phyloP scores from a whole-genome alignment of 2,797 vertebrate species.

The Rhinoraja longicauda region DNA sequence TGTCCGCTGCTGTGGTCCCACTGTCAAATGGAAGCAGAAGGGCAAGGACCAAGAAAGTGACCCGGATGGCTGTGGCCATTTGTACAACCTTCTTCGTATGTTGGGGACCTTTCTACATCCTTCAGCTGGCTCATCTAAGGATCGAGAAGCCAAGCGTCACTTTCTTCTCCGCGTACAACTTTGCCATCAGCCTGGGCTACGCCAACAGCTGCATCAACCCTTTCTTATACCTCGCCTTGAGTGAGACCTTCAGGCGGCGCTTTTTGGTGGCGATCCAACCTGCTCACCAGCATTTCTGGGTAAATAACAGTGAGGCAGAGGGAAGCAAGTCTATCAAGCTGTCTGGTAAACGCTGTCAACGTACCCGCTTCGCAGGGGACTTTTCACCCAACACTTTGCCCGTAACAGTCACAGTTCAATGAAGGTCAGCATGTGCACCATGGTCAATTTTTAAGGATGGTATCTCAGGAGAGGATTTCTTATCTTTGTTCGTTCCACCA shows the following conservation, averaged over 20 bases:
- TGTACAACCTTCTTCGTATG: constrained; percentile 74
- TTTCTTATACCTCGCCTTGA: constrained; percentile 72
- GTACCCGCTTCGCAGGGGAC: constrained; percentile 56
- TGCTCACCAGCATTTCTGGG: constrained; percentile 53
- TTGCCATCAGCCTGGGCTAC: constrained; percentile 77
- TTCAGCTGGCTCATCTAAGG: constrained; percentile 71
- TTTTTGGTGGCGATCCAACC: constrained; percentile 63
- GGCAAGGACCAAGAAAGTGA: constrained; percentile 69
- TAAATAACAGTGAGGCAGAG: constrained; percentile 57
- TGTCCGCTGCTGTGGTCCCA: constrained; percentile 70
- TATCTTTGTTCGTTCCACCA: not conserved
- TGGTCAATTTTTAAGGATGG: too few species aligned
- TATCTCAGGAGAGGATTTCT: not conserved
- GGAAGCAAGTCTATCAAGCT: constrained; percentile 60
- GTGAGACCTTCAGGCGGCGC: constrained; percentile 72
- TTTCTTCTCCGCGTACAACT: constrained; percentile 71
- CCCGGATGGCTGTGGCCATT: constrained; percentile 75
- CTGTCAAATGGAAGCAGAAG: constrained; percentile 66
- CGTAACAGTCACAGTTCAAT: constrained; percentile 55
- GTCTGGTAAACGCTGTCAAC: constrained; percentile 56
- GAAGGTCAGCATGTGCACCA: constrained; percentile 39
- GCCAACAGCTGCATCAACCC: constrained; percentile 82
- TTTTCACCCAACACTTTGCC: constrained; percentile 52
- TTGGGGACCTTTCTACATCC: constrained; percentile 77
- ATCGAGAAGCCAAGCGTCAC: constrained; percentile 65